Evolutionary conservation across 1,140 invertebrate species (phyloP), one percentile per base, ranked within the genome.

Genomic region (Lethrus apterus): DNA sequence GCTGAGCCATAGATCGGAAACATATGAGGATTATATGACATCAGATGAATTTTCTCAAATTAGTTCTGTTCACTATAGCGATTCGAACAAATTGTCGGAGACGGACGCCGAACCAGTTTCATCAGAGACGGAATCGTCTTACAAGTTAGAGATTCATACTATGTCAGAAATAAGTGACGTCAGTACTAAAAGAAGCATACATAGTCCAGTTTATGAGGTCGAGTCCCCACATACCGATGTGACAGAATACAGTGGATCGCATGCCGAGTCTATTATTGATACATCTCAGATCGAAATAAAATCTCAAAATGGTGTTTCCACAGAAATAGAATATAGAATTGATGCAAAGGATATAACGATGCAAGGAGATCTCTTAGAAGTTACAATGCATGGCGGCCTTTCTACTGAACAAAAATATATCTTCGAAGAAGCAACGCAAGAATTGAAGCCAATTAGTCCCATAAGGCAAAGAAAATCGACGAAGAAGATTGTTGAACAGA

Each of bases 331-430:
- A 21, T 13, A 38, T 1, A 19, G 20, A 4, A 20, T 9, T 4
- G 33, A 46, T 15, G 18, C 14, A 4, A 46, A 21, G 9, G 62
- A 64, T 51, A 65, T 67, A 19, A 47, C 59, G 5, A 70, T 70
- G 69, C 61, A 51, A 18, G 68, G 63, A 51, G 67, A 71, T 54
- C 45, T 70, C 5, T 44, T 69, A 13, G 57, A 68, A 55, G 57
- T 70, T 2, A 67, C 66, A n/a, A 46, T 70, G 14, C 57, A 56
- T 29, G 26, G 19, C 3, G n/a, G 9, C n/a, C 24, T 29, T n/a
- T n/a, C n/a, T n/a, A n/a, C n/a, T n/a, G n/a, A 13, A 4, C 35
- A 51, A 42, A 46, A 38, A 21, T n/a, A n/a, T n/a, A n/a, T n/a
- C n/a, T n/a, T n/a, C n/a, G n/a, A n/a, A n/a, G 32, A 44, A 33